Percentiles rank a stretch among this genome's conserved stretches.
phyloP scores from a whole-genome alignment of 2,888 invertebrate species.

The Melangyna quadrimaculata region DNA sequence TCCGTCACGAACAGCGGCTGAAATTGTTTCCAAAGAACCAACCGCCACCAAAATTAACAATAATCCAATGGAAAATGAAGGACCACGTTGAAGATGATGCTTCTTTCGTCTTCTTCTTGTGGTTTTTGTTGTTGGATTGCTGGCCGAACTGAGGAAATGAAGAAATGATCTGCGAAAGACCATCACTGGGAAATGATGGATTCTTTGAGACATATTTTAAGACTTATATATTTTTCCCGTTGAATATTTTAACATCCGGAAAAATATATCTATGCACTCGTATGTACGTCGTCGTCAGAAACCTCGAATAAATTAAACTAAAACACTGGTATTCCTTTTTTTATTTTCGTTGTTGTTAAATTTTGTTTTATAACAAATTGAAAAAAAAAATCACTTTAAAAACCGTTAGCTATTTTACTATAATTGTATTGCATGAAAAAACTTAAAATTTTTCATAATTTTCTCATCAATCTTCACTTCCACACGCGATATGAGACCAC shows the following conservation, averaged over 20 bases:
- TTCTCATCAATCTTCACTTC: conserved; percentile 33
- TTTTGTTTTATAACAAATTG: background rate
- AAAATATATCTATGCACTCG: background rate
- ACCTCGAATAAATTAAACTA: background rate
- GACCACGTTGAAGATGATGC: conserved; percentile 14
- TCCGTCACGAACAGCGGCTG: conserved; percentile 61
- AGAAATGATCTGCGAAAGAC: conserved; percentile 38
- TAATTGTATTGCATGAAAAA: conserved; percentile 24
- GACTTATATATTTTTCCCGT: conserved; percentile 12
- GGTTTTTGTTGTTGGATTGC: conserved; percentile 8
- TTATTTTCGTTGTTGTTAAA: background rate
- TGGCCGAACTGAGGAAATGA: conserved; percentile 4
- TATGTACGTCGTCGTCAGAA: background rate
- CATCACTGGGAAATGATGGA: conserved; percentile 34
- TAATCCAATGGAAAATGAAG: conserved; percentile 55
- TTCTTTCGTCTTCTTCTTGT: conserved; percentile 38
- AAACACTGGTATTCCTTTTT: conserved; percentile 67
- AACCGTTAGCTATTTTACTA: conserved; percentile 19
- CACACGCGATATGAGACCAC: conserved; percentile 7
- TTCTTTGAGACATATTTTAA: conserved; percentile 55
- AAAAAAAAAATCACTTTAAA: conserved; percentile 33
- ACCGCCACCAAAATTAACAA: conserved; percentile 51
- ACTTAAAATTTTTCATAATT: conserved; percentile 8
- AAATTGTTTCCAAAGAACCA: conserved; percentile 49
- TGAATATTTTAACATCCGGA: conserved; percentile 30